Evolutionary conservation across 2,113 vertebrate species (phyloP).

Genomic region (Syngnathus scovelli): DNA sequence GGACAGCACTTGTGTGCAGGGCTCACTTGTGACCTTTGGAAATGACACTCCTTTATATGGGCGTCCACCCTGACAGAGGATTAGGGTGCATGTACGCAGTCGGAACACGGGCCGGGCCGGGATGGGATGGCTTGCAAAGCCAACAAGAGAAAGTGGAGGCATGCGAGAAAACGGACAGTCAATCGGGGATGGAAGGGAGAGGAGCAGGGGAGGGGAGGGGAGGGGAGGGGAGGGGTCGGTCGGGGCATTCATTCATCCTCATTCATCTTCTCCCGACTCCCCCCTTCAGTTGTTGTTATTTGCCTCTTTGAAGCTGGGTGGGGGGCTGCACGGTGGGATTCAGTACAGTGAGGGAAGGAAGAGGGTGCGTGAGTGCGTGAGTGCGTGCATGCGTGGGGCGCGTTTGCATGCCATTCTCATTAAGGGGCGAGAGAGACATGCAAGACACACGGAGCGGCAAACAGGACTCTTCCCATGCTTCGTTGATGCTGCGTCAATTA

Average conservation of each 20-base stretch:
- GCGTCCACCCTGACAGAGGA: constrained; percentile 66
- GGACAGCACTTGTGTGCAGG: constrained; percentile 75
- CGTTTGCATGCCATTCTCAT: constrained; percentile 61
- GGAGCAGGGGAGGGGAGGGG: constrained; percentile 32
- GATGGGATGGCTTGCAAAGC: constrained; percentile 9
- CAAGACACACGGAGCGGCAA: constrained; percentile 40
- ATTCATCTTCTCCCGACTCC: constrained; percentile 65
- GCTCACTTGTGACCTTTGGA: constrained; percentile 75
- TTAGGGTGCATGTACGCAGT: constrained; percentile 69
- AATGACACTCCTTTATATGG: constrained; percentile 76
- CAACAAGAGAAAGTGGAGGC: constrained; percentile 27
- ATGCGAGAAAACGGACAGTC: constrained; percentile 32
- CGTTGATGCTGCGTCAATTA: constrained; percentile 32
- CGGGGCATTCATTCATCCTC: constrained; percentile 70
- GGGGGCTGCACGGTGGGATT: constrained; percentile 50
- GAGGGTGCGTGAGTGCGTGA: constrained; percentile 33
- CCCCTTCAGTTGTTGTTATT: constrained; percentile 65
- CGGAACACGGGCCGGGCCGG: constrained; percentile 64
- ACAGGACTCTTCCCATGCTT: constrained; percentile 49
- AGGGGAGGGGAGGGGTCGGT: constrained; percentile 15
- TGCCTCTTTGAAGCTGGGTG: constrained; percentile 62
- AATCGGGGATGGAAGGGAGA: constrained; percentile 33
- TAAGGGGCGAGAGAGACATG: constrained; percentile 53
- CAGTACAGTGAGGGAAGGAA: constrained; percentile 57
- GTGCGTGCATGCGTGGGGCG: constrained; percentile 16